Conservation (phyloP, 2,797 vertebrate genomes). For the Sebastes oblongus region DNA sequence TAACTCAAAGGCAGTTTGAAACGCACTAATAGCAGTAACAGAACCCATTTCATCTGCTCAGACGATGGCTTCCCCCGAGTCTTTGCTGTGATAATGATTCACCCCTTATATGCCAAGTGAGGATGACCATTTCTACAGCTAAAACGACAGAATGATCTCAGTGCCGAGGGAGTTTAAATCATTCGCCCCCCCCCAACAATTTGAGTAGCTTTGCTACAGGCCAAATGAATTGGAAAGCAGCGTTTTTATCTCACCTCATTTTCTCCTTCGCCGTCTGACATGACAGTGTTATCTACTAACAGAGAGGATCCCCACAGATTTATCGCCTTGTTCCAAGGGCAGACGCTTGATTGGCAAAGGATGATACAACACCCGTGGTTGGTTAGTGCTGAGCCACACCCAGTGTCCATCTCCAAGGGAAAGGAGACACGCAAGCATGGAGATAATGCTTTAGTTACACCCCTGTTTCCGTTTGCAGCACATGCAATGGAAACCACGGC, state of each 20-base stretch:
- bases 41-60: slow-evolving; percentile 3
- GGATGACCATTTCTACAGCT: slow-evolving; percentile 17
- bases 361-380: neutral
- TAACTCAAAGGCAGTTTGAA: neutral
- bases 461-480: slow-evolving; percentile 13
- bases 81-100: slow-evolving; percentile 22
- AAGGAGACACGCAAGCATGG: neutral
- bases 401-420: slow-evolving; percentile 29
- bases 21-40: neutral
- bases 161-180: slow-evolving; percentile 7
- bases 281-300: slow-evolving; percentile 35
- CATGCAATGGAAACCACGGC: neutral
- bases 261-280: slow-evolving; percentile 16
- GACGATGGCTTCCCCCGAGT: neutral
- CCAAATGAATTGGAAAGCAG: slow-evolving; percentile 43
- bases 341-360: slow-evolving; percentile 32
- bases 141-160: slow-evolving; percentile 28
- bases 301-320: slow-evolving; percentile 34
- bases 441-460: neutral
- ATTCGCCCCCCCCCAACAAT: neutral
- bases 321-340: slow-evolving; percentile 46
- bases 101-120: slow-evolving; percentile 5
- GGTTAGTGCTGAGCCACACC: slow-evolving; percentile 25
- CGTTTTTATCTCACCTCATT: slow-evolving; percentile 31
- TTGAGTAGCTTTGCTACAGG: neutral